Percentiles rank a stretch among this genome's conserved stretches.
These are phyloP conservation scores for Symphodus melops DNA, from an alignment of 2,113 vertebrate genomes.

Conservation along the genomic window DNA sequence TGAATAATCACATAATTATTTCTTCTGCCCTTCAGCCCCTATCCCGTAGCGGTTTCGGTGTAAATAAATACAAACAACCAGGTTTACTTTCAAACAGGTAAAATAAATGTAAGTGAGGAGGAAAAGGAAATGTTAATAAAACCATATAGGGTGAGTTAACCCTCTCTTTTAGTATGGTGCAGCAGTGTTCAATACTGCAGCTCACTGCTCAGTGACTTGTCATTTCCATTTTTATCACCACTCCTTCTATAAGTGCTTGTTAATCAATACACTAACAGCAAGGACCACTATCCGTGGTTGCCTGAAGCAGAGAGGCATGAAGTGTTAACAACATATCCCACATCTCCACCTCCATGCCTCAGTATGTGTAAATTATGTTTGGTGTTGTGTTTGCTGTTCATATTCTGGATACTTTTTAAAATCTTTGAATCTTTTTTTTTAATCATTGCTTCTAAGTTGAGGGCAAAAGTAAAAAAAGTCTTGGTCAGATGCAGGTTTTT, in stretches of 20 bases:
- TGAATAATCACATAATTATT: constrained; percentile 55
- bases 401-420: not conserved
- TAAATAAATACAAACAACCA: constrained; percentile 46
- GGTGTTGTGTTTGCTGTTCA: not conserved
- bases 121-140: not conserved
- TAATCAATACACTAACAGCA: constrained; percentile 71
- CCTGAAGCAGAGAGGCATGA: constrained; percentile 55
- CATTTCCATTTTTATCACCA: constrained; percentile 67
- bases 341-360: constrained; percentile 27
- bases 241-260: constrained; percentile 48
- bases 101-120: constrained; percentile 16
- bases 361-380: not conserved
- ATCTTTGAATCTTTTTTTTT: not conserved
- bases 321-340: constrained; percentile 51
- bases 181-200: constrained; percentile 8
- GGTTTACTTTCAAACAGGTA: constrained; percentile 29
- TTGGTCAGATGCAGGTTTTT: constrained; percentile 12
- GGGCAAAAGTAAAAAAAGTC: not conserved
- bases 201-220: constrained; percentile 62
- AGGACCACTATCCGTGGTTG: constrained; percentile 40
- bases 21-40: constrained; percentile 32
- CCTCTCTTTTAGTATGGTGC: not conserved
- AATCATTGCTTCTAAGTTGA: not conserved
- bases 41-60: constrained; percentile 33
- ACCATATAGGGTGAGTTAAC: constrained; percentile 23